Base-by-base conservation (phyloP, 2,113 vertebrate species). In the Mustelus asterias region DNA sequence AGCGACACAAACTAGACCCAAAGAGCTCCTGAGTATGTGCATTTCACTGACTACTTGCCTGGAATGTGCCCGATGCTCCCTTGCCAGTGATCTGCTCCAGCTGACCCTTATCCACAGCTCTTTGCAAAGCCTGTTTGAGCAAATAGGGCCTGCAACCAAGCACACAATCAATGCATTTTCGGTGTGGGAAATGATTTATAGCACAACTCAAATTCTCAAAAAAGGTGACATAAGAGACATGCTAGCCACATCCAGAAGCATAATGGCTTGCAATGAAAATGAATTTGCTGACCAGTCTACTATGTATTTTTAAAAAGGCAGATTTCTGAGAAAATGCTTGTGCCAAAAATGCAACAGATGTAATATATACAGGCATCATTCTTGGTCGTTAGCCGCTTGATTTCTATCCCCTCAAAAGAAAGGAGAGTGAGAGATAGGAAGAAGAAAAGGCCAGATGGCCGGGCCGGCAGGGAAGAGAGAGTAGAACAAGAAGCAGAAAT, bases 61-160 rank as follows among this genome's bases (percentile, higher is more conserved):
- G 99, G 97, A 99, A 99, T 24, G 99, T 99, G 85, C 99, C 99
- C 24, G 98, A 98, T 0, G 99, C 99, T 97, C 99, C 99, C 97
- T 99, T 99, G 72, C 99, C 99, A 83, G 99, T 99, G 97, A 99
- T 99, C 96, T 99, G 99, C 96, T 99, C 99, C 98, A 99, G 97
- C 90, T 98, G 98, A 95, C 99, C 99, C 96, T 98, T 98, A 96
- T 99, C 99, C 96, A 99, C 99, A 1, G 99, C 99, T 97, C 97
- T 98, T 97, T 99, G 98, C 96, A 99, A 97, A 96, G 98, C 99
- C 0, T 98, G 97, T 98, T 99, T 99, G 96, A 99, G 97, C 96
- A 99, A 96, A 88, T 99, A 98, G 95, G 99, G 99, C 96, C 99
- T 99, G 96, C 96, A 37, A 96, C n/a, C 0, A 96, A 96, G 22